Conservation (phyloP, 1,140 invertebrate genomes). For the Megalopta genalis region DNA sequence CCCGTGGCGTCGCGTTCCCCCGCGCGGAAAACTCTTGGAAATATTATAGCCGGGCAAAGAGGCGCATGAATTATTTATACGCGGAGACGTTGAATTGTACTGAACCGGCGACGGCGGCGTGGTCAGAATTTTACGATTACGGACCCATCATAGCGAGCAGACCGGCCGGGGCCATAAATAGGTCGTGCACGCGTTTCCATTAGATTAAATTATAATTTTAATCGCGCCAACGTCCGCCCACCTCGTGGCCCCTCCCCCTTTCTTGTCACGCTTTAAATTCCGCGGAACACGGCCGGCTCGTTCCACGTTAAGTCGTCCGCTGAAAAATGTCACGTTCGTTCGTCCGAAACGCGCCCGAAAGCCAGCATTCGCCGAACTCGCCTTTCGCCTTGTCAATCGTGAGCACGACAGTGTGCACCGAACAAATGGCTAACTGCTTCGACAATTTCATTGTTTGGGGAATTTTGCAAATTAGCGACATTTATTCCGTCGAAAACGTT, state of each 20-base stretch:
- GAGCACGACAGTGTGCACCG: no score
- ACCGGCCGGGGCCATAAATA: constrained; percentile 49
- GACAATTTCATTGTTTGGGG: no score
- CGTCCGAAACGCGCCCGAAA: not conserved
- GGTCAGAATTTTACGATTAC: constrained; percentile 56
- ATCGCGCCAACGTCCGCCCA: constrained; percentile 42
- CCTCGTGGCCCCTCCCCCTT: not conserved
- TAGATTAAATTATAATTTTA: constrained; percentile 64
- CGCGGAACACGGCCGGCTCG: not conserved
- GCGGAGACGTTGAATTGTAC: constrained; percentile 49
- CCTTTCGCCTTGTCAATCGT: no score
- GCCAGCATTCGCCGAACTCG: no score
- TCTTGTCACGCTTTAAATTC: constrained; percentile 35
- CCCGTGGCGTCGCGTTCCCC: no score
- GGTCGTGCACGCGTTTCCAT: constrained; percentile 54
- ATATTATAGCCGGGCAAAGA: constrained; percentile 49
- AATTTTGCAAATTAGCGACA: no score
- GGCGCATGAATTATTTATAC: constrained; percentile 63
- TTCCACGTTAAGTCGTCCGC: not conserved
- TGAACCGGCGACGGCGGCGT: constrained; percentile 35
- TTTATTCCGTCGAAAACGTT: no score
- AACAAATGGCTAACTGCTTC: no score
- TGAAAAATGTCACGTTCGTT: constrained; percentile 6
- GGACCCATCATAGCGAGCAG: constrained; percentile 30
- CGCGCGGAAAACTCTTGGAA: constrained; percentile 43